Percentiles rank a stretch among this genome's conserved stretches.
phyloP scores from a whole-genome alignment of 2,113 vertebrate genomes.

The Columbina picui region DNA sequence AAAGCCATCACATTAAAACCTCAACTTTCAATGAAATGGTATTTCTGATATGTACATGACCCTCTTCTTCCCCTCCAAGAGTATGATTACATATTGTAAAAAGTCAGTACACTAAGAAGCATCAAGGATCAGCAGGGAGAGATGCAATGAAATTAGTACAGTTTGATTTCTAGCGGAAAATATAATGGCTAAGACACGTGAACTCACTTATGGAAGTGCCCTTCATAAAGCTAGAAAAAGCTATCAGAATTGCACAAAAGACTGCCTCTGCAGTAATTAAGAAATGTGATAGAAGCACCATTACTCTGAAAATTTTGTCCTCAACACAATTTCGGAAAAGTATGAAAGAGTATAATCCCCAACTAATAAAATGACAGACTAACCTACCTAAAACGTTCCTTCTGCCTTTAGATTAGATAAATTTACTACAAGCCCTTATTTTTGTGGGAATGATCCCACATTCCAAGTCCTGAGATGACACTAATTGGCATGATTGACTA shows the following conservation, averaged over 20 bases:
- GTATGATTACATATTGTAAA: not conserved
- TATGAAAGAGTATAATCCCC: not conserved
- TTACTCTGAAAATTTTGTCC: not conserved
- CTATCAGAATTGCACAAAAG: not conserved
- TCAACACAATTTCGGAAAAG: not conserved
- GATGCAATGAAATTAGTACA: not conserved
- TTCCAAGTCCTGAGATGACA: slow-evolving; percentile 39
- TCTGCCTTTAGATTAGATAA: not conserved
- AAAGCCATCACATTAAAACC: not conserved
- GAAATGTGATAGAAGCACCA: fast-evolving
- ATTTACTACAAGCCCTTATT: not conserved
- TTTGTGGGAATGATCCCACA: not conserved
- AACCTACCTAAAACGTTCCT: not conserved
- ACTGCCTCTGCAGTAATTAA: not conserved
- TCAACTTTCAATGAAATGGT: not conserved
- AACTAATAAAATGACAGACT: not conserved
- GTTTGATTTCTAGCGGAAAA: not conserved
- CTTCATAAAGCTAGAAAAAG: not conserved
- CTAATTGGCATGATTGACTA: not conserved
- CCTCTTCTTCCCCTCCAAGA: not conserved
- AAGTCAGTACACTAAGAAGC: not conserved
- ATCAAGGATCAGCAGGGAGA: not conserved
- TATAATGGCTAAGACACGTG: not conserved
- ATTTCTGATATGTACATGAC: not conserved
- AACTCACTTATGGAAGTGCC: not conserved